Percentiles rank a stretch among this genome's conserved stretches.
Conservation (phyloP, 92 coral and sea anemone genomes). For the Heliopora coerulea region DNA sequence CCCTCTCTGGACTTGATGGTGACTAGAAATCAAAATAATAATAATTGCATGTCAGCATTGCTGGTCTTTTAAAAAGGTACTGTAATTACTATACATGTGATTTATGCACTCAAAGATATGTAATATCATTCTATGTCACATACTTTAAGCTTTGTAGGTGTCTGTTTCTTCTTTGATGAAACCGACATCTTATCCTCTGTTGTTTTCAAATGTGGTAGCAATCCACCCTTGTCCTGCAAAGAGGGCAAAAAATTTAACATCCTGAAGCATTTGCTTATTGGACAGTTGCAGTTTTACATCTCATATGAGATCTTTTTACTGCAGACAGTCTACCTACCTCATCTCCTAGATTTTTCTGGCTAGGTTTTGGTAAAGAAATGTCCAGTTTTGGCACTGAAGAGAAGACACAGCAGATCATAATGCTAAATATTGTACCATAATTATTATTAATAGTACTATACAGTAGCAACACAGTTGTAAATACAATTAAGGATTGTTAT, state of each 20-base stretch:
- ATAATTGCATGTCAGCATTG: not conserved
- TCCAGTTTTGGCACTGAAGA: slow-evolving; percentile 12
- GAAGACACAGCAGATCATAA: too few relatives aligned
- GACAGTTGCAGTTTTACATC: too few relatives aligned
- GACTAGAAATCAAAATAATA: not conserved
- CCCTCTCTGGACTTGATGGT: slow-evolving; percentile 16
- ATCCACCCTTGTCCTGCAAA: not conserved
- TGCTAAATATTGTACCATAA: too few relatives aligned
- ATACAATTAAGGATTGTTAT: too few relatives aligned
- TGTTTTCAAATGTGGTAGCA: slow-evolving; percentile 5
- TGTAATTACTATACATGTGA: too few relatives aligned
- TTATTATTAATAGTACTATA: too few relatives aligned
- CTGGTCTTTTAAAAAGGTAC: not conserved
- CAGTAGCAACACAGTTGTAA: too few relatives aligned
- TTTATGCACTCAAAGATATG: too few relatives aligned
- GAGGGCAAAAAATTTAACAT: too few relatives aligned
- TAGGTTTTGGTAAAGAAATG: not conserved
- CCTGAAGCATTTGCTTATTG: too few relatives aligned
- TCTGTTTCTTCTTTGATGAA: not conserved
- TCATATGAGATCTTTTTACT: too few relatives aligned
- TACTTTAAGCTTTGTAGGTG: not conserved
- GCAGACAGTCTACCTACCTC: slow-evolving; percentile 14
- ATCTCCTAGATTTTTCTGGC: not conserved
- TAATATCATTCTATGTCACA: too few relatives aligned
- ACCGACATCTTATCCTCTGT: not conserved